phyloP scores from a whole-genome alignment of 2,888 invertebrate species.

The Pseudolycoriella hygida region DNA sequence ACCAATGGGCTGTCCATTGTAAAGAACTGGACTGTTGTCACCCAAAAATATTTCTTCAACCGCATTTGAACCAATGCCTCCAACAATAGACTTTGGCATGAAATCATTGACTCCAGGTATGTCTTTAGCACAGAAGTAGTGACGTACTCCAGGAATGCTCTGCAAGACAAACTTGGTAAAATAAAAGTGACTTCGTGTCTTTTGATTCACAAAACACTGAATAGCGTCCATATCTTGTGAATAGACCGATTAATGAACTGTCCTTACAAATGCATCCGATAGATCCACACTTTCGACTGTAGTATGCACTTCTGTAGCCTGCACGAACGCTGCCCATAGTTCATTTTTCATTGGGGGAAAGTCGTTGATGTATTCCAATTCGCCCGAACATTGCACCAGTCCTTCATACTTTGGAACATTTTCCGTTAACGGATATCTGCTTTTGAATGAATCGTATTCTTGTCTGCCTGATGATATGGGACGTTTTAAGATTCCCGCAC shows the following conservation, averaged over 20 bases:
- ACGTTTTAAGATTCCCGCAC: slow-evolving; percentile 30
- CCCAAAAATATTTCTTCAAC: slow-evolving; percentile 12
- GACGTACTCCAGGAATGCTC: slow-evolving; percentile 42
- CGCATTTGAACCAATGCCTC: slow-evolving; percentile 8
- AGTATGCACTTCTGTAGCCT: slow-evolving; percentile 37
- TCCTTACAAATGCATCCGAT: slow-evolving; percentile 41
- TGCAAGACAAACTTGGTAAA: slow-evolving; percentile 15
- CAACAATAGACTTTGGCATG: slow-evolving; percentile 20
- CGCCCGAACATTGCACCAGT: slow-evolving; percentile 33
- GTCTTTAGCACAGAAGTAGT: slow-evolving; percentile 42
- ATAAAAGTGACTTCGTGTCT: no score
- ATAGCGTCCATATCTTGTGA: no score
- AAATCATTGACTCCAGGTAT: slow-evolving; percentile 45
- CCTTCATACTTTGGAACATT: slow-evolving; percentile 44
- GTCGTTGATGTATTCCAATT: slow-evolving; percentile 28
- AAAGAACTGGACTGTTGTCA: slow-evolving; percentile 25
- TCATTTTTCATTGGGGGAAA: slow-evolving; percentile 21
- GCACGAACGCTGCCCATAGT: slow-evolving; percentile 46
- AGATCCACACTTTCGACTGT: slow-evolving; percentile 42
- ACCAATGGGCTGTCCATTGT: slow-evolving; percentile 45
- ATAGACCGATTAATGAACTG: background rate
- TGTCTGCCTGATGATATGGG: slow-evolving; percentile 39
- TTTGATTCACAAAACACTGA: no score
- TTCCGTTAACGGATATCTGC: slow-evolving; percentile 43
- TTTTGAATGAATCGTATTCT: slow-evolving; percentile 37